Evolutionary conservation across 2,113 vertebrate species (phyloP).

Genomic region (Hippocampus guttulatus): DNA sequence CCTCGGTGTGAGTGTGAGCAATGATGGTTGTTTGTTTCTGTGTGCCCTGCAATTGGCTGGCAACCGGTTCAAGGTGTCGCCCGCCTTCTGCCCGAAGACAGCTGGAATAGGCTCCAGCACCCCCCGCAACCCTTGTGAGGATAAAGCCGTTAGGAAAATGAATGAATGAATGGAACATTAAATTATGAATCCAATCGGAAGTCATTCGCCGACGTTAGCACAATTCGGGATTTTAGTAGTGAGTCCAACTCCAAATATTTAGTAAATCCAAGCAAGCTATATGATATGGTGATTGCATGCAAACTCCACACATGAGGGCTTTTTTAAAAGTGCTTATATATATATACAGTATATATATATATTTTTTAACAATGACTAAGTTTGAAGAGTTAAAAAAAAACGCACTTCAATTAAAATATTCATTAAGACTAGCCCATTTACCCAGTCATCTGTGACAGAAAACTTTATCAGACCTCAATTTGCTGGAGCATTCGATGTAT

Average conservation of each 20-base stretch:
- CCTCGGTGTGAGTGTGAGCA: too few species aligned
- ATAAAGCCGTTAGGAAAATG: too few species aligned
- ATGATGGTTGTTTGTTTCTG: too few species aligned
- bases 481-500: constrained; percentile 14
- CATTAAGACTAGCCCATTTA: constrained; percentile 55
- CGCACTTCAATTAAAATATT: constrained; percentile 60
- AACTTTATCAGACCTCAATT: constrained; percentile 30
- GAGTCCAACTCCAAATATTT: too few species aligned
- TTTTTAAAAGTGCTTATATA: constrained; percentile 7
- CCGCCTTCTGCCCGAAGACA: too few species aligned
- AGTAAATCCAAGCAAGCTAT: neutral
- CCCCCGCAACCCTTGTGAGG: too few species aligned
- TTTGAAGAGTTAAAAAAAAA: constrained; percentile 47
- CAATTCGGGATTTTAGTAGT: neutral
- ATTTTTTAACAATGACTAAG: constrained; percentile 27
- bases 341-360: neutral
- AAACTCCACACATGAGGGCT: neutral
- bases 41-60: too few species aligned
- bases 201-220: too few species aligned
- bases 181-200: too few species aligned
- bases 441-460: constrained; percentile 45
- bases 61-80: too few species aligned
- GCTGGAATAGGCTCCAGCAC: too few species aligned
- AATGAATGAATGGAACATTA: too few species aligned
- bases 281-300: neutral